These are phyloP conservation scores for Colossoma macropomum DNA, from an alignment of 2,113 vertebrate species.

Conservation along the genomic window DNA sequence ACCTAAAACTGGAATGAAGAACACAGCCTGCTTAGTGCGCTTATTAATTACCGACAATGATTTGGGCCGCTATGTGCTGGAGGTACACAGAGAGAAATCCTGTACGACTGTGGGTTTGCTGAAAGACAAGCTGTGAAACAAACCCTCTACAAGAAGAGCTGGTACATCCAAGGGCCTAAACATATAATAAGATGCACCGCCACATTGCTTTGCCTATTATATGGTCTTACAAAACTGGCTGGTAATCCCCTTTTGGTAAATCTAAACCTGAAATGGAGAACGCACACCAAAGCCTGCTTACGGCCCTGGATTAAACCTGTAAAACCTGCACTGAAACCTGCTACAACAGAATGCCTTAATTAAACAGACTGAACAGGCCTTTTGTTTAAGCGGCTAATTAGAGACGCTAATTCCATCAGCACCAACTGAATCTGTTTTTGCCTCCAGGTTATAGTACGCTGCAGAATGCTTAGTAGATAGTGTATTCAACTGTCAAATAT, in stretches of 20 bases:
- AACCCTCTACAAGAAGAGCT: background rate
- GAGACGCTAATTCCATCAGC: background rate
- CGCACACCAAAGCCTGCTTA: background rate
- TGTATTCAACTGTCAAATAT: no score
- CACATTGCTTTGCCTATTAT: background rate
- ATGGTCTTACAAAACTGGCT: background rate
- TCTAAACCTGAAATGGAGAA: background rate
- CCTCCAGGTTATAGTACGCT: background rate
- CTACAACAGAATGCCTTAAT: background rate
- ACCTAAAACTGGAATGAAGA: background rate
- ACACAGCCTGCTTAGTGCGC: background rate
- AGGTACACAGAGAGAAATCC: no score
- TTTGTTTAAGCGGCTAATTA: slow-evolving; percentile 15
- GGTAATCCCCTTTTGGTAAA: background rate
- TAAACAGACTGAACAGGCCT: background rate
- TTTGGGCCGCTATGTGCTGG: no score
- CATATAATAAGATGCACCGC: background rate
- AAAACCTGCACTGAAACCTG: background rate
- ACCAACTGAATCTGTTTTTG: background rate
- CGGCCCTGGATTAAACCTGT: background rate
- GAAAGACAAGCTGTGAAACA: no score
- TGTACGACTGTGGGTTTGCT: no score
- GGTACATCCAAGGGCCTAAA: background rate
- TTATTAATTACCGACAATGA: background rate
- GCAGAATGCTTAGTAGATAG: no score